Percentiles rank a stretch among this genome's conserved stretches.
Evolutionary conservation across 2,888 invertebrate genomes (phyloP).

Genomic region (Euclidia mi): DNA sequence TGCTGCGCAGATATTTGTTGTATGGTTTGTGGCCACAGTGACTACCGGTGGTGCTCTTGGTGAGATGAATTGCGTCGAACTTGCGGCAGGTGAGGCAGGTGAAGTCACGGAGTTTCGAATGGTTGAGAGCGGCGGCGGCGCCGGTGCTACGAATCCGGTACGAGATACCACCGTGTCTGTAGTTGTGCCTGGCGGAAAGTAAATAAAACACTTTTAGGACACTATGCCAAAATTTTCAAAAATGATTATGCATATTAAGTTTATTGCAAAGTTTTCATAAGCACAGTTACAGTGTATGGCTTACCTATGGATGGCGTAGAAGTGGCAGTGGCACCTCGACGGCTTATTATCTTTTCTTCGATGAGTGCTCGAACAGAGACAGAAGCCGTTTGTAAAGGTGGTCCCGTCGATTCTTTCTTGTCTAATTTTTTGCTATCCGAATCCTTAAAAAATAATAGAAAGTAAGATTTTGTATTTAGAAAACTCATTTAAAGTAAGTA

Average conservation of each 20-base stretch:
- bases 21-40: slow-evolving; percentile 74
- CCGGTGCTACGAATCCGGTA: slow-evolving; percentile 81
- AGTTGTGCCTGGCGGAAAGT: slow-evolving; percentile 67
- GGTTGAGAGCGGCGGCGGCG: slow-evolving; percentile 81
- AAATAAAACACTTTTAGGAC: too few relatives aligned
- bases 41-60: slow-evolving; percentile 82
- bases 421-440: slow-evolving; percentile 96
- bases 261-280: too few relatives aligned
- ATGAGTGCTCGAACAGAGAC: slow-evolving; percentile 97
- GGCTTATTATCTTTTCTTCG: slow-evolving; percentile 98
- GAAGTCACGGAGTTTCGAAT: slow-evolving; percentile 76
- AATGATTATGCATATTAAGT: too few relatives aligned
- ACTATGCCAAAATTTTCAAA: too few relatives aligned
- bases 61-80: slow-evolving; percentile 84
- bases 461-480: background rate
- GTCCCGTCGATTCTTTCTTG: slow-evolving; percentile 95
- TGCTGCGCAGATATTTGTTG: slow-evolving; percentile 64
- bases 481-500: too few relatives aligned
- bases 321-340: slow-evolving; percentile 90
- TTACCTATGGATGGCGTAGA: slow-evolving; percentile 73
- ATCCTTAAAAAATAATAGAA: slow-evolving; percentile 87
- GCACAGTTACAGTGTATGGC: too few relatives aligned
- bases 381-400: slow-evolving; percentile 97
- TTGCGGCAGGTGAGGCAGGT: slow-evolving; percentile 83
- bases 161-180: slow-evolving; percentile 71